Base-by-base conservation (phyloP, 2,113 vertebrate species). In the Peromyscus leucopus region DNA sequence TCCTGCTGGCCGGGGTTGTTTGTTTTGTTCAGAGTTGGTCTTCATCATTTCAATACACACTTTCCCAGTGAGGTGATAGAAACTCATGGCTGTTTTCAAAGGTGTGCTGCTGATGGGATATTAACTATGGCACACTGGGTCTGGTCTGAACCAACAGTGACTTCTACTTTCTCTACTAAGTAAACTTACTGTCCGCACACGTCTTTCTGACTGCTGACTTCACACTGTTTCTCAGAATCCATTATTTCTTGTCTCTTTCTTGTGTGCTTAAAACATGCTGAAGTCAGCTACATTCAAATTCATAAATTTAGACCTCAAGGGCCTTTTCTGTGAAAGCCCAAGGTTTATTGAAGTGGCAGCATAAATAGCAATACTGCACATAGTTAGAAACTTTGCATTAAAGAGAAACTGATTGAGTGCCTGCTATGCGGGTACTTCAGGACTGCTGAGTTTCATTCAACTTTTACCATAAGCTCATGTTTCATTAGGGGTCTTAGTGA, bases 221-320 rank as follows among this genome's bases (percentile, higher is more conserved):
- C 84, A 89, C 93, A 95, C 3, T 55, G 80, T 69, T 90, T n/a
- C 69, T 85, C 84, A 67, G 89, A 90, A 74, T 91, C 89, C 85
- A 84, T 92, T 74, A 63, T 57, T 75, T 95, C 93, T 88, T 88
- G 85, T 83, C 72, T 90, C 67, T 87, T 88, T 92, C 91, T 61
- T 92, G 28, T 69, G 31, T 75, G 83, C 61, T 88, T 72, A 46
- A 48, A 84, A 95, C 48, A 71, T 89, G 96, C 96, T 94, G 95
- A 91, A 93, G 94, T 97, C 85, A 95, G 92, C 80, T 51, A 80
- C 91, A 90, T 59, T 42, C 5, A 24, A 67, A 88, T 87, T 90
- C 94, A 88, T 94, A 90, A 91, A 88, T 95, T 92, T 94, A 94
- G 69, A 94, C 80, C 78, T 97, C 89, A 91, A 92, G 80, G 88